phyloP scores from a whole-genome alignment of 2,113 vertebrate species.

The Tor tambroides region DNA sequence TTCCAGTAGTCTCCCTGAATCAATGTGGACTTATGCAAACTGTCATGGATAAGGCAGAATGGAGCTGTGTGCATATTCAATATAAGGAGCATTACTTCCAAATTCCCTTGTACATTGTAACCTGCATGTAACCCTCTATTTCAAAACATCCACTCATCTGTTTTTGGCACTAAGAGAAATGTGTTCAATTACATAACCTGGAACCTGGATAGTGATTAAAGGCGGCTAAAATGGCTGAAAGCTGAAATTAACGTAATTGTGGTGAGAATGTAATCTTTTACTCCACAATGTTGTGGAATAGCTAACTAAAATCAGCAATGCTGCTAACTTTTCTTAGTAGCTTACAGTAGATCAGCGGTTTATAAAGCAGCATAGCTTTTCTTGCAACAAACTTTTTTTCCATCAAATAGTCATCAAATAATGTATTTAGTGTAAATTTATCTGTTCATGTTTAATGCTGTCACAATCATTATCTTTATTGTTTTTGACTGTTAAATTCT shows the following conservation, averaged over 20 bases:
- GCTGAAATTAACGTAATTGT: neutral
- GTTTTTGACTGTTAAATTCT: neutral
- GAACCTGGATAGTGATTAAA: neutral
- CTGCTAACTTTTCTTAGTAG: neutral
- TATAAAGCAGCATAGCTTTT: neutral
- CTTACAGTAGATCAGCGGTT: neutral
- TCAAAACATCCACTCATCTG: slow-evolving; percentile 35
- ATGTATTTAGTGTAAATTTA: neutral
- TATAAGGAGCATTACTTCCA: slow-evolving; percentile 77
- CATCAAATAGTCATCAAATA: neutral
- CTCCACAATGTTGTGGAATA: neutral
- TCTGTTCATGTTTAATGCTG: neutral
- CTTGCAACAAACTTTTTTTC: neutral
- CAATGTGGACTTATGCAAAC: slow-evolving; percentile 11
- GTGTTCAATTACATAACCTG: neutral
- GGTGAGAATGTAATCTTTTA: neutral
- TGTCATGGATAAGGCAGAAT: slow-evolving; percentile 61
- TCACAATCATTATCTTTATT: neutral
- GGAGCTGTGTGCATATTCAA: slow-evolving; percentile 70
- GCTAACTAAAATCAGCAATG: neutral
- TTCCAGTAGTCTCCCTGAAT: neutral
- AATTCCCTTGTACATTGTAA: slow-evolving; percentile 75
- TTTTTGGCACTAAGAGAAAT: neutral
- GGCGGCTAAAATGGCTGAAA: neutral
- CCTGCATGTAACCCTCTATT: slow-evolving; percentile 74